A percentile compares a stretch with the other conserved stretches of the same genome.
Conservation (phyloP, 2,797 vertebrate species). For the Muscicapa comitata region DNA sequence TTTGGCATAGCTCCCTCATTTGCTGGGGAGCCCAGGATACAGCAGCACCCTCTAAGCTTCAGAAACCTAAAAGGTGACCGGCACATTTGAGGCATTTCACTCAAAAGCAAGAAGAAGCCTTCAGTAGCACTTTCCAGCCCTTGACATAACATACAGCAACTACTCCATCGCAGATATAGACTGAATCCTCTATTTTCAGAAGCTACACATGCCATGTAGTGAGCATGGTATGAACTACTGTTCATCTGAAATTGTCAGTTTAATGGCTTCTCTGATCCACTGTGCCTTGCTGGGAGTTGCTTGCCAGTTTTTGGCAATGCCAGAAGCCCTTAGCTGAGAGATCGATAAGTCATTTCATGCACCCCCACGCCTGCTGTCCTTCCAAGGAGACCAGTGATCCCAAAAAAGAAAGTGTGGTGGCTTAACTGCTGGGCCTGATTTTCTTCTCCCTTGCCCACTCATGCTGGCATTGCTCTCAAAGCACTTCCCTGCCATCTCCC, state of each 20-base stretch:
- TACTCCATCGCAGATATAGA: conserved; percentile 74
- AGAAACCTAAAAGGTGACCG: background rate
- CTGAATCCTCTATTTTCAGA: conserved; percentile 74
- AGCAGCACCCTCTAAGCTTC: background rate
- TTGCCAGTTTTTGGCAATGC: conserved; percentile 19
- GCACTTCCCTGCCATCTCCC: background rate
- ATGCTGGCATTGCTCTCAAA: background rate
- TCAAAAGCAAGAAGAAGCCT: conserved; percentile 24
- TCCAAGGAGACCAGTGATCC: conserved; percentile 25
- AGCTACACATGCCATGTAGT: conserved; percentile 46
- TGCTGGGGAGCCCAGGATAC: conserved; percentile 2
- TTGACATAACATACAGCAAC: background rate
- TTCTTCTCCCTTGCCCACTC: background rate
- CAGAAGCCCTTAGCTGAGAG: conserved; percentile 36
- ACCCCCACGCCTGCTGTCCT: conserved; percentile 22
- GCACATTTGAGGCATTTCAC: background rate
- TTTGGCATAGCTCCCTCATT: background rate
- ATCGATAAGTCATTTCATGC: background rate
- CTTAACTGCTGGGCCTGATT: background rate
- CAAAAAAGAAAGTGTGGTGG: background rate
- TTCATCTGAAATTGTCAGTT: conserved; percentile 39
- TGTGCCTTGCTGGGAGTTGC: conserved; percentile 22
- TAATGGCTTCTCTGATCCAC: conserved; percentile 39
- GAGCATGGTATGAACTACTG: conserved; percentile 40
- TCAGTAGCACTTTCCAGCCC: background rate